Evolutionary conservation across 2,113 vertebrate species (phyloP).

Genomic region (Mesocricetus auratus): DNA sequence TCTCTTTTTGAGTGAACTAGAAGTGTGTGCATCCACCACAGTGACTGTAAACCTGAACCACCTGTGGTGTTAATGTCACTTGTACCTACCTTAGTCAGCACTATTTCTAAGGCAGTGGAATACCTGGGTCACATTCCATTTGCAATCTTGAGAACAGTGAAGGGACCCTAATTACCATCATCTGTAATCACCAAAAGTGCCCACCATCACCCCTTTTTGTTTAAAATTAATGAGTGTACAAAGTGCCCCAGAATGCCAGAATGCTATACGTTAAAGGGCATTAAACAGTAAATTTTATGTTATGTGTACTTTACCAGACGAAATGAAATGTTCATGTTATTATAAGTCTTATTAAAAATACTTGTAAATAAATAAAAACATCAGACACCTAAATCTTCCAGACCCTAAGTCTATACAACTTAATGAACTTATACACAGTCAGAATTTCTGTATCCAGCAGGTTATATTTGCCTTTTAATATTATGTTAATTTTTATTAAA

Average conservation of each 20-base stretch:
- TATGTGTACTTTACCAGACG: background rate
- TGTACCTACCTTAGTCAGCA: background rate
- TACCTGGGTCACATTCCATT: background rate
- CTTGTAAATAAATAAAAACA: background rate
- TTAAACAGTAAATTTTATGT: slow-evolving; percentile 37
- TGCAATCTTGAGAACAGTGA: slow-evolving; percentile 34
- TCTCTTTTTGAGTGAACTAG: slow-evolving; percentile 14
- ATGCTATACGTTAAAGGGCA: background rate
- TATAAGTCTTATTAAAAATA: background rate
- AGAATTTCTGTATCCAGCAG: background rate
- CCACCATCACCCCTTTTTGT: background rate
- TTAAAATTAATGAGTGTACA: slow-evolving; percentile 24
- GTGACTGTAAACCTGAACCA: background rate
- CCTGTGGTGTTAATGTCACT: background rate
- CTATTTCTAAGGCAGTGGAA: background rate
- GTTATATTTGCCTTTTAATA: slow-evolving; percentile 67
- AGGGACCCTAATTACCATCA: background rate
- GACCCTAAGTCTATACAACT: background rate
- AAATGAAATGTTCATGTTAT: slow-evolving; percentile 82
- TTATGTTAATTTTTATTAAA: slow-evolving; percentile 91
- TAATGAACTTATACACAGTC: background rate
- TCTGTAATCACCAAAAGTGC: background rate
- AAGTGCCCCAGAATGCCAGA: background rate
- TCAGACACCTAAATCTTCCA: background rate
- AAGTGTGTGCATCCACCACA: background rate